Conservation (phyloP, 1,140 invertebrate genomes). For the Drosophila chauvacae region DNA sequence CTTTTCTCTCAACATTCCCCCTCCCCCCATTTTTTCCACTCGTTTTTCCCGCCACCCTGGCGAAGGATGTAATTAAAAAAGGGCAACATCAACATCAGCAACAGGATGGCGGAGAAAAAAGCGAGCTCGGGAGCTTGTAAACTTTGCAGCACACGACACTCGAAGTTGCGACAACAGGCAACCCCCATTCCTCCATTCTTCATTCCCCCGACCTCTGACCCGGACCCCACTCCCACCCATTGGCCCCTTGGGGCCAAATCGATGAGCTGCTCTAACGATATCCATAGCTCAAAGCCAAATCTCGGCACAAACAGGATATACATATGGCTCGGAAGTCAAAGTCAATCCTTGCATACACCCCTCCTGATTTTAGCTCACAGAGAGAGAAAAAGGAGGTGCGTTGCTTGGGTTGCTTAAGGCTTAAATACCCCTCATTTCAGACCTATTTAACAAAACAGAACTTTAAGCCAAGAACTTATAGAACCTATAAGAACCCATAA, state of each 20-base stretch:
- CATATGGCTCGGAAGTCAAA: conserved; percentile 65
- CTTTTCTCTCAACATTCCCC: not conserved
- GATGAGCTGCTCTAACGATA: conserved; percentile 74
- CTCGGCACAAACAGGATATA: conserved; percentile 80
- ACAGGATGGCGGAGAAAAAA: conserved; percentile 11
- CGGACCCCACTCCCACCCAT: not conserved
- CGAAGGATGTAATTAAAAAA: conserved; percentile 79
- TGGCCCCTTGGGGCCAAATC: conserved; percentile 52
- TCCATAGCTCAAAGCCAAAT: conserved; percentile 81
- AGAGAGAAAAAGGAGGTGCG: not conserved
- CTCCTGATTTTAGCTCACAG: not conserved
- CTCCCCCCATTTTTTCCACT: not conserved
- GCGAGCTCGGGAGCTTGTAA: conserved; percentile 33
- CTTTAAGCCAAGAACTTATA: not conserved
- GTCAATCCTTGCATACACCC: conserved; percentile 55
- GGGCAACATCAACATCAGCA: conserved; percentile 62
- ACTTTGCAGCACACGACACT: conserved; percentile 50
- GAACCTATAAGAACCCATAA: not conserved
- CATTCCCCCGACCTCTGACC: not conserved
- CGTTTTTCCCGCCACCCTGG: not conserved
- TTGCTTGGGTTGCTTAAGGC: not conserved
- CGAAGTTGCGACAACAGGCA: conserved; percentile 40
- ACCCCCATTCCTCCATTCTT: not conserved
- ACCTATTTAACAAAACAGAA: not conserved
- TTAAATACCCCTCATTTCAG: not conserved